These are phyloP conservation scores for Stenolophus ochropezus DNA, from an alignment of 2,888 invertebrate genomes.

Conservation along the genomic window DNA sequence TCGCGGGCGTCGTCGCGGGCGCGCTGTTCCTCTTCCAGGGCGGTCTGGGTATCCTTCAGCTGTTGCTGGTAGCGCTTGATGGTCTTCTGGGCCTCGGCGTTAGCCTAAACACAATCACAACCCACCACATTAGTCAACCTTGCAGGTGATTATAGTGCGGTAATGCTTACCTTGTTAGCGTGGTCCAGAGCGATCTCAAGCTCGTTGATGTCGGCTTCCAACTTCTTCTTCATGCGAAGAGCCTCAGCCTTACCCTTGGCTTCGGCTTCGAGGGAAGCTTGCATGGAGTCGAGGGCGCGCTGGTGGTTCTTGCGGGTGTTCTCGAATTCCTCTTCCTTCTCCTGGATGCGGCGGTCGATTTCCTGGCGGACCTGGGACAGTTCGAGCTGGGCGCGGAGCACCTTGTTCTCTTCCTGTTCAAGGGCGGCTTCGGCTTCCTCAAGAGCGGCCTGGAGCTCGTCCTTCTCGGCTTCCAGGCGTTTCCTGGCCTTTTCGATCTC, in stretches of 20 bases:
- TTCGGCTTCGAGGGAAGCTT: constrained; percentile 99
- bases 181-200: constrained; percentile 99
- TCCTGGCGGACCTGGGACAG: constrained; percentile 99
- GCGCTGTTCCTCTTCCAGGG: constrained; percentile 98
- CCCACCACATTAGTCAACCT: constrained; percentile 90
- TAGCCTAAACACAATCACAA: constrained; percentile 81
- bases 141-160: constrained; percentile 73
- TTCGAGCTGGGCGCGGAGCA: constrained; percentile 96
- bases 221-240: constrained; percentile 99
- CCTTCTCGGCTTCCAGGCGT: constrained; percentile 99
- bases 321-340: constrained; percentile 99
- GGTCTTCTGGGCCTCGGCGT: constrained; percentile 99
- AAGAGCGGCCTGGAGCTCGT: constrained; percentile 98
- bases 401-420: constrained; percentile 99
- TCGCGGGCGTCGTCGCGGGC: constrained; percentile 98
- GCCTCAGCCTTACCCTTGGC: constrained; percentile 99
- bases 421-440: constrained; percentile 99
- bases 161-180: constrained; percentile 88
- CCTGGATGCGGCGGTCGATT: constrained; percentile 99
- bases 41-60: constrained; percentile 96
- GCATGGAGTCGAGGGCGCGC: constrained; percentile 99
- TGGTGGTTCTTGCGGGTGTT: constrained; percentile 99
- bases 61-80: constrained; percentile 99
- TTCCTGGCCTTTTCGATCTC: constrained; percentile 99
- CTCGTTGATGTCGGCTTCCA: constrained; percentile 99